Evolutionary conservation across 2,113 vertebrate species (phyloP).

Genomic region (Rhombomys opimus): DNA sequence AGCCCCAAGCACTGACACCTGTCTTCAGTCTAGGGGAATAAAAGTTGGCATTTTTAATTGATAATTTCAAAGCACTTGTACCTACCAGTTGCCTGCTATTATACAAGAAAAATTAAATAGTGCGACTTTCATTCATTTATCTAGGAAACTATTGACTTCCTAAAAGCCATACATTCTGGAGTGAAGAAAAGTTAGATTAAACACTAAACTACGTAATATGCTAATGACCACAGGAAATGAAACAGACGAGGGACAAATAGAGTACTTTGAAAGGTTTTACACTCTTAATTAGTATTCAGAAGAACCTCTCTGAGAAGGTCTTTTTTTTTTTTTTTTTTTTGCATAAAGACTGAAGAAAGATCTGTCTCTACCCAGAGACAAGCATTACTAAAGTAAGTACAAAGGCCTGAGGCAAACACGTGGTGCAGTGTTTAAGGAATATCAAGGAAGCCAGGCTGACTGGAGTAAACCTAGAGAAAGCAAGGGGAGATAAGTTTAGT

Average conservation of each 20-base stretch:
- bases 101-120: neutral
- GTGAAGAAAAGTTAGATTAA: constrained; percentile 39
- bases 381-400: neutral
- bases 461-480: neutral
- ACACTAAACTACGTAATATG: neutral
- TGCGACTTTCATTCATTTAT: constrained; percentile 1
- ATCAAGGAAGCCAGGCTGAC: neutral
- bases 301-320: constrained; percentile 12
- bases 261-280: neutral
- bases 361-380: neutral
- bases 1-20: constrained; percentile 20
- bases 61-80: neutral
- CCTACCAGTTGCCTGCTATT: neutral
- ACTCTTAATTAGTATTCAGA: neutral
- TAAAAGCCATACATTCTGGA: neutral
- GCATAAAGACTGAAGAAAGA: constrained; percentile 33
- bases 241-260: neutral
- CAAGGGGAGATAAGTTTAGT: neutral
- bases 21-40: constrained; percentile 41
- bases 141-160: constrained; percentile 4
- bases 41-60: constrained; percentile 40
- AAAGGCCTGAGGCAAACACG: neutral
- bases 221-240: constrained; percentile 33
- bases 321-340: neutral
- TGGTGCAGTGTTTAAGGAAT: too few species aligned